phyloP scores from a whole-genome alignment of 2,888 invertebrate species.

The Oxystoma pomonae region DNA sequence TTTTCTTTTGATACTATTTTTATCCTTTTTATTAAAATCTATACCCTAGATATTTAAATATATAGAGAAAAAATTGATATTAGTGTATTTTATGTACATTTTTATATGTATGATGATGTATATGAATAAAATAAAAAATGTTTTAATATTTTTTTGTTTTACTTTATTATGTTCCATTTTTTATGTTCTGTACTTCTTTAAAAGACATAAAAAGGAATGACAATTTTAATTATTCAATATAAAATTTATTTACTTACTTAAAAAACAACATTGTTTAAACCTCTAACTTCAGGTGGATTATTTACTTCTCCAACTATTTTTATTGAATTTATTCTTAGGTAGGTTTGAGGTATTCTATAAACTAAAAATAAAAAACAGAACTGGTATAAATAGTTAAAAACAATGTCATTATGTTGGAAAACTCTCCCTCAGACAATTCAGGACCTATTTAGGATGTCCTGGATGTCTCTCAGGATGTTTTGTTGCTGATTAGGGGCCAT shows the following conservation, averaged over 20 bases:
- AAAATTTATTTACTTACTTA: constrained; percentile 22
- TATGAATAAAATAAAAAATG: not conserved
- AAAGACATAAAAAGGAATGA: not conserved
- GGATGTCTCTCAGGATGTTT: too few relatives aligned
- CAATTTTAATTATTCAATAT: constrained; percentile 9
- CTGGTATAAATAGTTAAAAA: too few relatives aligned
- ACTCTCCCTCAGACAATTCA: too few relatives aligned
- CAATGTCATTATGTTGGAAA: too few relatives aligned
- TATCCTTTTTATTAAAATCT: too few relatives aligned
- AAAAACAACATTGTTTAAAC: constrained; percentile 34
- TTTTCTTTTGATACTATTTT: too few relatives aligned
- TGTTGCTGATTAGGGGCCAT: too few relatives aligned
- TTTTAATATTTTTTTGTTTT: not conserved
- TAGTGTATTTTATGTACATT: not conserved
- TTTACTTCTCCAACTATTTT: constrained; percentile 50
- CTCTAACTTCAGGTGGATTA: constrained; percentile 43
- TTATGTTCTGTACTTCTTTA: not conserved
- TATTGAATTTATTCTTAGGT: constrained; percentile 72
- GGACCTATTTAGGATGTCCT: too few relatives aligned
- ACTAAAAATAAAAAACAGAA: constrained; percentile 19
- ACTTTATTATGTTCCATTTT: too few relatives aligned
- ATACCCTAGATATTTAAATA: not conserved
- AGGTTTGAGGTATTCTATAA: constrained; percentile 64
- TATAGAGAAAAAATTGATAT: not conserved
- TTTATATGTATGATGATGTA: not conserved